These are phyloP conservation scores for Parauchenoglanis punctatus DNA, from an alignment of 2,797 vertebrate species.

Conservation along the genomic window DNA sequence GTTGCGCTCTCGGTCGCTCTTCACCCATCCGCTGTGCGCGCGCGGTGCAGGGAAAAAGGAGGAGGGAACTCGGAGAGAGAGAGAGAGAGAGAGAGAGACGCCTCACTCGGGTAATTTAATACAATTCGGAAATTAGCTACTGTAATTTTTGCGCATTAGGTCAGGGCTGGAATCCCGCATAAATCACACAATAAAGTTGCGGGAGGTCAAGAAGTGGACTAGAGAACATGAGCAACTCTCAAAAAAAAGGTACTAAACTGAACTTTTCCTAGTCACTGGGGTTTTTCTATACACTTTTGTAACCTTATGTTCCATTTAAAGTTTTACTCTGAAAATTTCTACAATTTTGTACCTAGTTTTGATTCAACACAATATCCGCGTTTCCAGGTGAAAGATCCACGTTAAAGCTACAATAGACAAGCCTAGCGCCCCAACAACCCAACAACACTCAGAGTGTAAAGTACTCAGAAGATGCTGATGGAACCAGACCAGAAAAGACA, in stretches of 20 bases:
- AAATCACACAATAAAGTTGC: not conserved
- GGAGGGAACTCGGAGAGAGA: not conserved
- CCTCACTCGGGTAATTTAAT: not conserved
- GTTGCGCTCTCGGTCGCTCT: constrained; percentile 64
- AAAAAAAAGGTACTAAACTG: not conserved
- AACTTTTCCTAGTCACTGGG: not conserved
- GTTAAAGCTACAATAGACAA: not conserved
- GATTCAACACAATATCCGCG: not conserved
- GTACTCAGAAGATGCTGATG: not conserved
- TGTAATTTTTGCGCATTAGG: not conserved
- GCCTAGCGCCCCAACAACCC: not conserved
- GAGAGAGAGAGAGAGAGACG: not conserved
- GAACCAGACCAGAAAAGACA: not conserved
- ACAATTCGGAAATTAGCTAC: not conserved
- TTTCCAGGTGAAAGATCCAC: not conserved
- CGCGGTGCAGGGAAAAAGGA: constrained; percentile 40
- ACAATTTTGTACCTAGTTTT: not conserved
- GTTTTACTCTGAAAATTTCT: not conserved
- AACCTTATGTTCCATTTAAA: not conserved
- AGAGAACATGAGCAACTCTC: not conserved
- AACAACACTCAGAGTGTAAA: not conserved
- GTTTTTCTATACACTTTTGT: too few relatives aligned
- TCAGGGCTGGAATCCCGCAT: not conserved
- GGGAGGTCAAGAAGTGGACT: not conserved
- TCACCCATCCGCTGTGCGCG: constrained; percentile 72